Base-by-base conservation (phyloP, 2,113 vertebrate genomes). In the Prinia subflava region DNA sequence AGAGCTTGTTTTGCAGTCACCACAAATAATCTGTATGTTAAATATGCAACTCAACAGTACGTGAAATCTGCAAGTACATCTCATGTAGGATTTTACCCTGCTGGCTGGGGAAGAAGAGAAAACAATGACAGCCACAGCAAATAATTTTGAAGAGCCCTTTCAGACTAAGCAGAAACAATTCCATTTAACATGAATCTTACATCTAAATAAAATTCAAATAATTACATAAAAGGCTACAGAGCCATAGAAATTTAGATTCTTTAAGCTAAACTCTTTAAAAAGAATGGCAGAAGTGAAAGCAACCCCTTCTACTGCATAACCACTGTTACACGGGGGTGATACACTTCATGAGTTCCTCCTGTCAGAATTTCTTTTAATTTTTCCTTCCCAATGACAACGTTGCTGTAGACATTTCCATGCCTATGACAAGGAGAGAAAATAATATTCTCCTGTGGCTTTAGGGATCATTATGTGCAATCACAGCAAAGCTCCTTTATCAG, bases 381-480 rank as follows among this genome's bases (percentile, higher is more conserved):
- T 79, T 90, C 31, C 49, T 89, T 94, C 62, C 67, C 70, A 52
- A 4, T 73, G 78, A 89, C 89, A 87, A 15, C 21, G 18, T 65
- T 85, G 59, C 60, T 82, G 70, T 52, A 91, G 83, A 95, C 15
- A 74, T 87, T 95, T 92, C 62, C 46, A 56, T 82, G 87, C 46
- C 53, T 87, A 28, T 85, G 89, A 86, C 73, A 95, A 57, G 69
- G 56, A 93, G 67, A 93, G 60, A 88, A 94, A 96, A 87, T 9
- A 4, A 41, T 88, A 86, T 87, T 95, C 93, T 87, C 91, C 53
- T 57, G 87, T 5, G 63, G 78, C 33, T 94, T 62, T 85, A 79
- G 65, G 52, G 78, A 96, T 96, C 81, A 84, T 96, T 93, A 94
- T 28, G n/a, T 91, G 57, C 84, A 96, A 96, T 95, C 60, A 75